A percentile compares a stretch with the other conserved stretches of the same genome.
phyloP scores from a whole-genome alignment of 1,140 invertebrate genomes.

The Pemphigus obesinymphae region DNA sequence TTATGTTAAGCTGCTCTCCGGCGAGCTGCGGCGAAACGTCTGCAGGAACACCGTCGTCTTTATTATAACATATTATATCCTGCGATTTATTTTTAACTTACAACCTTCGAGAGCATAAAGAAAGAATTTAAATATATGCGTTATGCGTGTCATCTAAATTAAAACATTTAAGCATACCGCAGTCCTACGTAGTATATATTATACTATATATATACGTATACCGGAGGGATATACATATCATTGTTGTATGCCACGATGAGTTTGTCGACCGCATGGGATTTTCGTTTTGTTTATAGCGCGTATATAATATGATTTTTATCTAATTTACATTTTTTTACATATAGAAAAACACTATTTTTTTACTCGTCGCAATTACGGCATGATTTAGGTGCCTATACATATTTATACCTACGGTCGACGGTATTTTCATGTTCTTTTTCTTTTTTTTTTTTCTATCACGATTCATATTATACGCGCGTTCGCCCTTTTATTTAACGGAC shows the following conservation, averaged over 20 bases:
- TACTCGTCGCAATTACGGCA: not conserved
- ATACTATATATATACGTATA: not conserved
- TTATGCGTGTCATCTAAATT: not conserved
- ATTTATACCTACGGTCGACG: too few species aligned
- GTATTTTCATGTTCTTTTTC: not conserved
- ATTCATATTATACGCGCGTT: too few species aligned
- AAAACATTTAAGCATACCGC: not conserved
- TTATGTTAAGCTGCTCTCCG: too few species aligned
- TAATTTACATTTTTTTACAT: not conserved
- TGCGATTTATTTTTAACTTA: slow-evolving; percentile 2
- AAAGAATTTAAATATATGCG: not conserved
- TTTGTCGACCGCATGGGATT: not conserved
- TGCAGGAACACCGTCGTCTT: not conserved
- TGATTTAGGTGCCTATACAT: not conserved
- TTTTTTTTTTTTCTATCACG: too few species aligned
- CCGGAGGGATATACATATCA: too few species aligned
- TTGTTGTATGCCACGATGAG: not conserved
- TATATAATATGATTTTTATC: not conserved
- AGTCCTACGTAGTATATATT: not conserved
- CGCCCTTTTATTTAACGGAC: too few species aligned
- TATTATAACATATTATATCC: not conserved
- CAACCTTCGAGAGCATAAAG: not conserved
- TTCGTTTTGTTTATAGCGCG: not conserved
- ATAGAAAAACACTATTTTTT: too few species aligned
- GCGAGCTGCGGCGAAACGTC: not conserved